Evolutionary conservation across 2,888 invertebrate genomes (phyloP).

Genomic region (Petrophora chlorosata): DNA sequence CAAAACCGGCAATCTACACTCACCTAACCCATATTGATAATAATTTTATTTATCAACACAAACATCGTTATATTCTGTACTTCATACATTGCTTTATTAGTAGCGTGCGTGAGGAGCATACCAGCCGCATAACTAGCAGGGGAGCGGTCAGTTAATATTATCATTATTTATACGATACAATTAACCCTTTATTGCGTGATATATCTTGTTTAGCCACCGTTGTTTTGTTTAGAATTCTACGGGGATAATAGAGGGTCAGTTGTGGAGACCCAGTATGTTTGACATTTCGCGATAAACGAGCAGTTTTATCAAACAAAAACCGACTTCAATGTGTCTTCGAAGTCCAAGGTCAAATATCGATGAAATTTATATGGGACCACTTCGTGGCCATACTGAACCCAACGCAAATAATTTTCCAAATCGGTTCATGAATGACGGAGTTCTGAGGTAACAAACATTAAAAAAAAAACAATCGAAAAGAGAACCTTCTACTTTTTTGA

Average conservation of each 20-base stretch:
- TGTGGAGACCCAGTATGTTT: no score
- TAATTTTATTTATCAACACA: conserved; percentile 50
- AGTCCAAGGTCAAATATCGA: no score
- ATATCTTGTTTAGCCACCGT: conserved; percentile 28
- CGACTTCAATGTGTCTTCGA: no score
- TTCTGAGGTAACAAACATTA: no score
- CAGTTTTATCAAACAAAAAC: no score
- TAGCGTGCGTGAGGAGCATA: conserved; percentile 68
- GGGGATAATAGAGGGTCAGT: conserved; percentile 10
- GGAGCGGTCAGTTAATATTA: conserved; percentile 44
- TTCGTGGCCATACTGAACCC: no score
- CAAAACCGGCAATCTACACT: conserved; percentile 1
- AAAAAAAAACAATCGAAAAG: no score
- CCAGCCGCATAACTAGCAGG: conserved; percentile 42
- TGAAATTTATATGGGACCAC: no score
- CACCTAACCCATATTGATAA: conserved; percentile 37
- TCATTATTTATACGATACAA: conserved; percentile 63
- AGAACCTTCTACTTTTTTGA: no score
- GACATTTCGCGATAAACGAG: no score
- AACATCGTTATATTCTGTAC: conserved; percentile 56
- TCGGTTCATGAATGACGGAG: no score
- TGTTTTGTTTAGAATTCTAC: conserved; percentile 13
- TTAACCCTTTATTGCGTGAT: conserved; percentile 59
- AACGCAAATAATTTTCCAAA: no score
- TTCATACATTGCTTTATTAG: conserved; percentile 77